A percentile compares a stretch with the other conserved stretches of the same genome.
Evolutionary conservation across 2,113 vertebrate genomes (phyloP).

Genomic region (Cryptomyrus ogoouensis): DNA sequence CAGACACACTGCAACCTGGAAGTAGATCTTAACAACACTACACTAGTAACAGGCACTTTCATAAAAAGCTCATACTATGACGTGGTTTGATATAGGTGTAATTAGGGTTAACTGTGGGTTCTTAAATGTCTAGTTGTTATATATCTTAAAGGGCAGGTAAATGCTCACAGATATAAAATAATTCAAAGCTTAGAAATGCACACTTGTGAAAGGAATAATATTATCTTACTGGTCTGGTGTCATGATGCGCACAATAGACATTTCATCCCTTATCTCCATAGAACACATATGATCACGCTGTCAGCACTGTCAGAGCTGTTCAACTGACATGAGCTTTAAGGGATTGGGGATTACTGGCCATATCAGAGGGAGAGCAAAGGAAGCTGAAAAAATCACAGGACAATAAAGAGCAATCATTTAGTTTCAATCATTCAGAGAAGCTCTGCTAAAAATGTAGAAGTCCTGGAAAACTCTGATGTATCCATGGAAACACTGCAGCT

Average conservation of each 20-base stretch:
- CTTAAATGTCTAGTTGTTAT: not conserved
- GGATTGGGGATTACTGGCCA: not conserved
- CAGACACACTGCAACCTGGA: not conserved
- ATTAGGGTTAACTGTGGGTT: not conserved
- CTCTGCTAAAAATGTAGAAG: not conserved
- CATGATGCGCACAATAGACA: not conserved
- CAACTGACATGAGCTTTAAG: not conserved
- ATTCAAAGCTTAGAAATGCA: not conserved
- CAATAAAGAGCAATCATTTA: not conserved
- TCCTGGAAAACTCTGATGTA: not conserved
- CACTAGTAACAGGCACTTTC: not conserved
- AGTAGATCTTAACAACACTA: not conserved
- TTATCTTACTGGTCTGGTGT: not conserved
- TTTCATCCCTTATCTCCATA: not conserved
- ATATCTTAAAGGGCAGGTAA: not conserved
- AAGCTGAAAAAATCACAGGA: not conserved
- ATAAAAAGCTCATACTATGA: not conserved
- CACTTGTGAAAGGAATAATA: not conserved
- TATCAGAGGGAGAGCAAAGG: not conserved
- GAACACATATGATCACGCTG: not conserved
- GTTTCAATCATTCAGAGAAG: not conserved
- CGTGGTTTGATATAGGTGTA: not conserved
- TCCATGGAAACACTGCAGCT: not conserved
- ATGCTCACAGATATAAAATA: not conserved
- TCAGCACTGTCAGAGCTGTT: not conserved